Evolutionary conservation across 2,888 invertebrate genomes (phyloP).

Genomic region (Apamea crenata): DNA sequence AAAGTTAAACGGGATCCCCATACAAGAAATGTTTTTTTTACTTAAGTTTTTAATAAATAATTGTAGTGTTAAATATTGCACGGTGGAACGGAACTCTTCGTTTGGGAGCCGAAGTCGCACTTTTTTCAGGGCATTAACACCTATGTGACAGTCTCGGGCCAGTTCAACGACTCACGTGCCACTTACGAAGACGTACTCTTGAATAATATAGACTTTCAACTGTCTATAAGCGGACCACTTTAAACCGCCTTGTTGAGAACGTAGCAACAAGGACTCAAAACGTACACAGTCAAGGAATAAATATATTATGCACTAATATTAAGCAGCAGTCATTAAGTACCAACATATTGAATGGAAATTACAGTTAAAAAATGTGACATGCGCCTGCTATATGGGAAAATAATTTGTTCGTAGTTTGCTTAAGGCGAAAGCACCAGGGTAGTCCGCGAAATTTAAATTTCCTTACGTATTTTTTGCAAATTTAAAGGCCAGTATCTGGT

Average conservation of each 20-base stretch:
- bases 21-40: too few species aligned
- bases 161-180: constrained; percentile 22
- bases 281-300: background rate
- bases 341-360: background rate
- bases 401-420: background rate
- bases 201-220: constrained; percentile 53
- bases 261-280: constrained; percentile 1
- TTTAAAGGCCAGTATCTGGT: too few species aligned
- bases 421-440: too few species aligned
- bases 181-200: constrained; percentile 19
- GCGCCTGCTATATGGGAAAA: background rate
- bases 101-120: too few species aligned
- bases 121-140: constrained; percentile 8
- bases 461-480: too few species aligned
- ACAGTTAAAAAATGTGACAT: background rate
- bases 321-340: too few species aligned
- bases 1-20: too few species aligned
- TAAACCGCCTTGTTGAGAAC: constrained; percentile 9
- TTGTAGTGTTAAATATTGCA: too few species aligned
- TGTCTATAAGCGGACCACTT: constrained; percentile 33
- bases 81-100: too few species aligned
- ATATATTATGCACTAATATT: background rate
- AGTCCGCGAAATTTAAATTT: too few species aligned
- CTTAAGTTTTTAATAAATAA: too few species aligned
- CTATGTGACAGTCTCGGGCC: background rate